These are phyloP conservation scores for Paedocypris micromegethes DNA, from an alignment of 2,797 vertebrate species.

Conservation along the genomic window DNA sequence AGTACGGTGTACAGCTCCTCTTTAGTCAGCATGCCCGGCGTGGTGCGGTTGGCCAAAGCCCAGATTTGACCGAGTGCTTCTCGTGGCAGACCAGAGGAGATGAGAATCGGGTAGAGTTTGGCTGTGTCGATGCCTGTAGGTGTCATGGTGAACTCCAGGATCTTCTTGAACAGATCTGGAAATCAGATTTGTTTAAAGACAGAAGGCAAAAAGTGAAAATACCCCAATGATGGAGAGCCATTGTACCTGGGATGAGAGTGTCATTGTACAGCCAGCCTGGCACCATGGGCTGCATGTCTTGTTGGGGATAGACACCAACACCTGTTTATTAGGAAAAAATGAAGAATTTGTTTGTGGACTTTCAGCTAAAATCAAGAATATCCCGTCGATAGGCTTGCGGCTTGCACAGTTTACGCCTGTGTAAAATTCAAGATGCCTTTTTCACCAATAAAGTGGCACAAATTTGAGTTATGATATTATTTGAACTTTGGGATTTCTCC, in stretches of 20 bases:
- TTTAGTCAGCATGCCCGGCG: constrained; percentile 93
- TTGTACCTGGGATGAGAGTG: constrained; percentile 87
- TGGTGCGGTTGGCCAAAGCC: constrained; percentile 94
- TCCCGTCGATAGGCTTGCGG: constrained; percentile 1
- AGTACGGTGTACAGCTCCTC: constrained; percentile 94
- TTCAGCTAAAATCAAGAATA: constrained; percentile 2
- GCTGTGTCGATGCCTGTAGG: constrained; percentile 91
- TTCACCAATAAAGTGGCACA: no score
- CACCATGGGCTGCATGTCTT: constrained; percentile 87
- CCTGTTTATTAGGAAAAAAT: constrained; percentile 63
- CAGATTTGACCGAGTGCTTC: constrained; percentile 98
- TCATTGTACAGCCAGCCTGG: constrained; percentile 95
- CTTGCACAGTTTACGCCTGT: background rate
- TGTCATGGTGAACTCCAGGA: constrained; percentile 89
- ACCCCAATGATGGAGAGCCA: background rate
- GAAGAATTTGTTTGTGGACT: constrained; percentile 22
- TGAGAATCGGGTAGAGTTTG: constrained; percentile 95
- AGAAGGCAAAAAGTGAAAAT: background rate
- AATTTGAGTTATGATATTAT: no score
- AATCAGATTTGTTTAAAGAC: background rate
- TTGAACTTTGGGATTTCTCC: no score
- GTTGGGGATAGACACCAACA: constrained; percentile 85
- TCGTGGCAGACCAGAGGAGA: constrained; percentile 94
- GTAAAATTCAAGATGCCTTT: no score
- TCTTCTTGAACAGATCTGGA: constrained; percentile 91